phyloP scores from a whole-genome alignment of 2,888 invertebrate species.

The Iselma pallidipennis region DNA sequence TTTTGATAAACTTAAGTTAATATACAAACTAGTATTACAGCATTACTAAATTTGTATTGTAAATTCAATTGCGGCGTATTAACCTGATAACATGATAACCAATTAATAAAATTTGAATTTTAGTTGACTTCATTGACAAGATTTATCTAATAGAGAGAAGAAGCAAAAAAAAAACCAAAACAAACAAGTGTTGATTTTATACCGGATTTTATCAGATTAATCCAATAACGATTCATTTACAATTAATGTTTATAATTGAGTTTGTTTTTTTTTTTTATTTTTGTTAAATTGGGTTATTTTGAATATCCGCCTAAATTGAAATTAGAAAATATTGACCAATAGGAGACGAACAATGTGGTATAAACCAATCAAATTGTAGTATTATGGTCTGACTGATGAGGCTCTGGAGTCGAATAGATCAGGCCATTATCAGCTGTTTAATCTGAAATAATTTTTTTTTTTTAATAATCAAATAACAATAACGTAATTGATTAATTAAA shows the following conservation, averaged over 20 bases:
- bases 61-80: no score
- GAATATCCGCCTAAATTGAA: conserved; percentile 14
- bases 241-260: background rate
- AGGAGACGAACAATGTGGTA: conserved; percentile 14
- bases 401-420: conserved; percentile 9
- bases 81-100: no score
- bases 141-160: no score
- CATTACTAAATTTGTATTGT: no score
- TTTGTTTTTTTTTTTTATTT: background rate
- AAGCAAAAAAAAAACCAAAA: no score
- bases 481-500: background rate
- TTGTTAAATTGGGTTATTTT: background rate
- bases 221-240: background rate
- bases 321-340: conserved; percentile 10
- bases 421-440: conserved; percentile 1
- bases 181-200: no score
- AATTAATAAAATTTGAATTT: no score
- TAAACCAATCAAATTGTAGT: conserved; percentile 13
- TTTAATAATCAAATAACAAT: background rate
- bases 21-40: no score
- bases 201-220: no score
- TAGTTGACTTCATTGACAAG: no score
- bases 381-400: conserved; percentile 27
- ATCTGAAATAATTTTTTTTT: background rate
- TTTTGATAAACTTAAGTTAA: no score